Conservation (phyloP, 1,140 invertebrate genomes). For the Cecropterus lyciades region DNA sequence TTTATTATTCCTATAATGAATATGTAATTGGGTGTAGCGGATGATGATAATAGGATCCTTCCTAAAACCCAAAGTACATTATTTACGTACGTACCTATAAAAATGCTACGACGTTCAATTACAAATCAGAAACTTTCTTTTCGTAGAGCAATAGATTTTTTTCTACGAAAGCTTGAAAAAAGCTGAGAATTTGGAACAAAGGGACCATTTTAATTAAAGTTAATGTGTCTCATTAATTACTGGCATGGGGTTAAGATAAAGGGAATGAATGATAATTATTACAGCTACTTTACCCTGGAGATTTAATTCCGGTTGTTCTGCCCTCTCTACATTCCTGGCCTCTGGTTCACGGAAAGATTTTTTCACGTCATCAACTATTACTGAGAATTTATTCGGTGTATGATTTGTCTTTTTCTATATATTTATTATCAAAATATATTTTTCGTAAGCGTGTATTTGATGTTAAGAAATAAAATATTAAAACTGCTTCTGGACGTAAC, state of each 20-base stretch:
- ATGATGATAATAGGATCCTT: too few species aligned
- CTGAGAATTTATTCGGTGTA: too few species aligned
- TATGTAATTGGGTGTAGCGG: too few species aligned
- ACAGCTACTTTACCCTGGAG: slow-evolving; percentile 44
- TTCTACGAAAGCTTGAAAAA: slow-evolving; percentile 5
- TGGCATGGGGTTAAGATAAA: slow-evolving; percentile 51
- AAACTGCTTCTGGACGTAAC: too few species aligned
- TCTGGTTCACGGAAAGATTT: neutral
- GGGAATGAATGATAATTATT: slow-evolving; percentile 57
- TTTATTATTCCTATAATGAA: too few species aligned
- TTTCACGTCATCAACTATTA: neutral
- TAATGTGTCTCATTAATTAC: slow-evolving; percentile 56
- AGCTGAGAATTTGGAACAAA: slow-evolving; percentile 32
- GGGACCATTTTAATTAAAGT: slow-evolving; percentile 59
- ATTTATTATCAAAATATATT: too few species aligned
- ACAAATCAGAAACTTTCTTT: slow-evolving; percentile 3
- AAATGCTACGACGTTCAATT: neutral
- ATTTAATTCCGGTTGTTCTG: slow-evolving; percentile 31
- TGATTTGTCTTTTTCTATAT: too few species aligned
- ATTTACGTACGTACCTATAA: too few species aligned
- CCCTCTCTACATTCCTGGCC: neutral
- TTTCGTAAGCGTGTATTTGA: too few species aligned
- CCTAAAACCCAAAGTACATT: too few species aligned
- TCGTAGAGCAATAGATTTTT: slow-evolving; percentile 13
- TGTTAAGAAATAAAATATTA: too few species aligned